Conservation (phyloP, 1,140 invertebrate genomes). For the Trinorchestia longiramus region DNA sequence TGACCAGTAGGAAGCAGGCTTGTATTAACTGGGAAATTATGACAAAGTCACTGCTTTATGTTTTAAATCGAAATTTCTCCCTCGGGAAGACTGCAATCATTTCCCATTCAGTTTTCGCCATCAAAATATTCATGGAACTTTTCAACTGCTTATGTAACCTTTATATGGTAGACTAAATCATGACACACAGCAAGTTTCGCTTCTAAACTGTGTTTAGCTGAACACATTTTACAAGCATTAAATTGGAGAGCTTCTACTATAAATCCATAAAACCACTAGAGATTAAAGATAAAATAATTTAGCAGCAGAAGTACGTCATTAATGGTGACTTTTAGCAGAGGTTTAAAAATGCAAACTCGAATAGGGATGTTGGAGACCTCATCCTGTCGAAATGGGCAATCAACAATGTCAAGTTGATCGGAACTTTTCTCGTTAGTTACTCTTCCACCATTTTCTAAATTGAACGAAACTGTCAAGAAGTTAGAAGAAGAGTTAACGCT, state of each 20-base stretch:
- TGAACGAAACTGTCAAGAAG: not conserved
- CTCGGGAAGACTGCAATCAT: no score
- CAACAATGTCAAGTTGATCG: not conserved
- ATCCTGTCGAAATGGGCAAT: not conserved
- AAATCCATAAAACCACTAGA: not conserved
- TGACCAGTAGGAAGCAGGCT: no score
- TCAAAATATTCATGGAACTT: not conserved
- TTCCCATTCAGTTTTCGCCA: no score
- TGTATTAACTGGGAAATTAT: no score
- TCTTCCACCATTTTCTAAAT: not conserved
- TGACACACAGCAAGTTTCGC: not conserved
- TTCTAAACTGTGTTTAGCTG: not conserved
- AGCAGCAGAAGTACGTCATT: not conserved
- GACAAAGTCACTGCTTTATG: no score
- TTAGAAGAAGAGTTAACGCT: not conserved
- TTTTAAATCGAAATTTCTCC: no score
- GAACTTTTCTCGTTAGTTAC: not conserved
- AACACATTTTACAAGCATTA: not conserved
- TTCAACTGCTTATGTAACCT: not conserved
- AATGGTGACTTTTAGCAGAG: not conserved
- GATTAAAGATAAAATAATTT: not conserved
- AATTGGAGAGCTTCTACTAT: not conserved
- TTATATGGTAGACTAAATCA: not conserved
- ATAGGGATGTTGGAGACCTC: not conserved
- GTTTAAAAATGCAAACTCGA: not conserved